Conservation (phyloP, 2,888 invertebrate genomes). For the Apodemia duryi region DNA sequence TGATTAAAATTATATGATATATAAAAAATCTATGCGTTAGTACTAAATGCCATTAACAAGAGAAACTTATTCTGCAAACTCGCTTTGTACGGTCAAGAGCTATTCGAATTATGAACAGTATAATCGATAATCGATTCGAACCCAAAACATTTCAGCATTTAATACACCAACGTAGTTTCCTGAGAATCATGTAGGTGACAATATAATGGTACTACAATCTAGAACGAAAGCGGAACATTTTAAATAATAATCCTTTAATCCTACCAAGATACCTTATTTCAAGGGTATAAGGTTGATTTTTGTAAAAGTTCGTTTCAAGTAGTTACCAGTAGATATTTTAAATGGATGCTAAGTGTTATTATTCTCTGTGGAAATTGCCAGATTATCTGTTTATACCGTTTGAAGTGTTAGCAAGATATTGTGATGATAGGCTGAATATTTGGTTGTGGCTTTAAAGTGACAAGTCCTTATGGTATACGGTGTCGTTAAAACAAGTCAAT, state of each 20-base stretch:
- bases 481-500: no score
- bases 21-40: no score
- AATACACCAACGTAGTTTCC: constrained; percentile 34
- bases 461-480: neutral
- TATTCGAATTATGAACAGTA: neutral
- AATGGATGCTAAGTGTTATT: constrained; percentile 31
- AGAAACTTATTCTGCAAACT: no score
- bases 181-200: constrained; percentile 32
- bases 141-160: constrained; percentile 1
- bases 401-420: constrained; percentile 25
- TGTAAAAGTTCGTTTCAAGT: constrained; percentile 17
- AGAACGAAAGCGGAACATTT: constrained; percentile 31
- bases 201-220: constrained; percentile 34
- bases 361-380: constrained; percentile 38
- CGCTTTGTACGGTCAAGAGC: no score
- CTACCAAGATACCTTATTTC: constrained; percentile 18
- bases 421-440: constrained; percentile 9
- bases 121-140: neutral
- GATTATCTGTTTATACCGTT: constrained; percentile 34
- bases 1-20: no score
- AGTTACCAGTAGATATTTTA: constrained; percentile 28
- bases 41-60: no score
- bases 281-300: constrained; percentile 24
- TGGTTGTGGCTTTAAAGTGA: neutral
- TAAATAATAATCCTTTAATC: constrained; percentile 18